Percentiles rank a stretch among this genome's conserved stretches.
These are phyloP conservation scores for Cryptotis parvus DNA, from an alignment of 2,113 vertebrate species.

Conservation along the genomic window DNA sequence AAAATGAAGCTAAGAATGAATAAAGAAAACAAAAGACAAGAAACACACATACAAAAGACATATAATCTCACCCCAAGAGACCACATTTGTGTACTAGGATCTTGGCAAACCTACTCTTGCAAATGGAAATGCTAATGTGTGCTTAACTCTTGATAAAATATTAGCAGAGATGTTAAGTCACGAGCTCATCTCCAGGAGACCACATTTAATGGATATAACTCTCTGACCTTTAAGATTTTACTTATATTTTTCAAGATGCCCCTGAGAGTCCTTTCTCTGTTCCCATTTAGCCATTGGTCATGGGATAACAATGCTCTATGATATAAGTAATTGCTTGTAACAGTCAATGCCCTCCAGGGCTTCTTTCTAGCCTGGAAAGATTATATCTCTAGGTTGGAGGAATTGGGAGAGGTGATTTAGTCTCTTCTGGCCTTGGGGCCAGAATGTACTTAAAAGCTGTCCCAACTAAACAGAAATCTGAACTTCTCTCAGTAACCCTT, in stretches of 20 bases:
- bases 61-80: constrained; percentile 30
- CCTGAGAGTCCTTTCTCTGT: constrained; percentile 70
- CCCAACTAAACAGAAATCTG: constrained; percentile 60
- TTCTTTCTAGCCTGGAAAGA: constrained; percentile 61
- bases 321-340: constrained; percentile 70
- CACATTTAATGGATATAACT: constrained; percentile 67
- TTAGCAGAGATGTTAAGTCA: constrained; percentile 52
- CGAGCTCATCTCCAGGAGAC: constrained; percentile 66
- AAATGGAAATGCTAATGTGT: constrained; percentile 66
- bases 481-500: constrained; percentile 31
- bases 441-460: constrained; percentile 56
- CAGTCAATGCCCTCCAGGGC: constrained; percentile 65
- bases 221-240: constrained; percentile 76
- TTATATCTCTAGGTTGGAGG: constrained; percentile 33
- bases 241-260: constrained; percentile 75
- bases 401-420: constrained; percentile 59
- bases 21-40: constrained; percentile 39
- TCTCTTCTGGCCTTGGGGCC: constrained; percentile 60
- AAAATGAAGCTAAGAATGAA: constrained; percentile 3
- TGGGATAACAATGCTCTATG: constrained; percentile 63
- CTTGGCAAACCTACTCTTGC: constrained; percentile 50
- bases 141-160: constrained; percentile 72
- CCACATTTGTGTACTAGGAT: background rate
- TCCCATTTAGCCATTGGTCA: constrained; percentile 67
- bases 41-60: background rate